Percentiles rank a stretch among this genome's conserved stretches.
These are phyloP conservation scores for Drosophila yooni DNA, from an alignment of 2,888 invertebrate species.

Conservation along the genomic window DNA sequence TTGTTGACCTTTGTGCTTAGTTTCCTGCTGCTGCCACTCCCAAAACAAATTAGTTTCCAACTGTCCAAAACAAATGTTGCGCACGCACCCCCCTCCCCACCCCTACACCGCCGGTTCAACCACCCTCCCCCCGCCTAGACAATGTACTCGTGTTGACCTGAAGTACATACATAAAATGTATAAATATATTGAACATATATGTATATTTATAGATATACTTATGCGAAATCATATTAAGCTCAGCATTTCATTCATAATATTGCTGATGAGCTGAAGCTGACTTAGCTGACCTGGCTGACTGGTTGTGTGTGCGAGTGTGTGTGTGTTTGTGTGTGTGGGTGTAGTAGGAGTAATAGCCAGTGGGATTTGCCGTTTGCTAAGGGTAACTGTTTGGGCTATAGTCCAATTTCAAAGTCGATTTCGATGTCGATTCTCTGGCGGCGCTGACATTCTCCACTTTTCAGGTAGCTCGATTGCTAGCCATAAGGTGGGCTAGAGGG, in stretches of 20 bases:
- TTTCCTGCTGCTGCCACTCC: conserved; percentile 29
- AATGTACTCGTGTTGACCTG: background rate
- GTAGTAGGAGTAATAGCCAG: background rate
- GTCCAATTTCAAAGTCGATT: background rate
- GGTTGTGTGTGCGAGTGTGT: background rate
- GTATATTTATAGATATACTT: background rate
- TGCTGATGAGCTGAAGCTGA: conserved; percentile 15
- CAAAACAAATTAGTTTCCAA: conserved; percentile 77
- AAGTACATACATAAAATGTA: background rate
- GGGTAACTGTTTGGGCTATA: background rate
- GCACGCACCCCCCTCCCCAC: background rate
- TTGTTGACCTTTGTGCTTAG: conserved; percentile 56
- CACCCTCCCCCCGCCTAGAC: no score
- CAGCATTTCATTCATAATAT: conserved; percentile 68
- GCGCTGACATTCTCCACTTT: conserved; percentile 8
- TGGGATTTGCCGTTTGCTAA: background rate
- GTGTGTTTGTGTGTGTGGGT: background rate
- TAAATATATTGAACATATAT: background rate
- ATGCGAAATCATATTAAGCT: conserved; percentile 56
- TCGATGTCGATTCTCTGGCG: background rate
- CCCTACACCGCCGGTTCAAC: no score
- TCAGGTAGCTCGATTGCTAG: conserved; percentile 51
- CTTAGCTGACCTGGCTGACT: background rate
- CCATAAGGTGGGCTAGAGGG: background rate
- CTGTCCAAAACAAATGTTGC: conserved; percentile 78